Percentiles rank a stretch among this genome's conserved stretches.
phyloP scores from a whole-genome alignment of 2,797 vertebrate species.

The Rhynchonycteris naso region DNA sequence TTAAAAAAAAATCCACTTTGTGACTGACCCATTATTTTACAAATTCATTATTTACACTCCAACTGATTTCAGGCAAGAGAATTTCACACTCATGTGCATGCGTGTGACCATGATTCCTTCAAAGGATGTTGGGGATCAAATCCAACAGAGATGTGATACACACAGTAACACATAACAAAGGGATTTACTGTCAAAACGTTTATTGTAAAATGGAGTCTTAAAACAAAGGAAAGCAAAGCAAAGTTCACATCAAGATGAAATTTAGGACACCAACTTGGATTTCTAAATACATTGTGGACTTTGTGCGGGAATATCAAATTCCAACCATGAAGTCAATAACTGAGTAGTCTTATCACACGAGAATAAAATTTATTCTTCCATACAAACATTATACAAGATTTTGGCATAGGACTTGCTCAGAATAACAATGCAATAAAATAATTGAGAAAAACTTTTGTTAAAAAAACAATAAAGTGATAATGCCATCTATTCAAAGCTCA shows the following conservation, averaged over 20 bases:
- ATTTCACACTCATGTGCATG: background rate
- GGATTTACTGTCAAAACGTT: constrained; percentile 90
- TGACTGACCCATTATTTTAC: constrained; percentile 59
- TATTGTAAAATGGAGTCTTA: constrained; percentile 91
- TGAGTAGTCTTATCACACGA: constrained; percentile 82
- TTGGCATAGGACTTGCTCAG: constrained; percentile 81
- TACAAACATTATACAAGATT: constrained; percentile 85
- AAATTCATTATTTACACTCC: constrained; percentile 66
- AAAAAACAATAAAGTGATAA: constrained; percentile 78
- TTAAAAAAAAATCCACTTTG: background rate
- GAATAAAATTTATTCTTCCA: constrained; percentile 84
- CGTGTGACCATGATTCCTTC: constrained; percentile 68
- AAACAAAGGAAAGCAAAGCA: constrained; percentile 85
- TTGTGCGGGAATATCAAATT: constrained; percentile 84
- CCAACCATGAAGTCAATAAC: constrained; percentile 80
- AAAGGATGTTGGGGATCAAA: constrained; percentile 61
- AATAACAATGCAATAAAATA: constrained; percentile 78
- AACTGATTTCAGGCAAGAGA: constrained; percentile 39
- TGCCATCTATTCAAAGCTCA: constrained; percentile 83
- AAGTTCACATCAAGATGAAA: constrained; percentile 88
- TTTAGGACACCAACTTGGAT: constrained; percentile 84
- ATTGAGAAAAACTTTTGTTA: constrained; percentile 71
- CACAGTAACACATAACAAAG: constrained; percentile 86
- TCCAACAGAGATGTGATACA: constrained; percentile 77
- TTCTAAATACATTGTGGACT: constrained; percentile 84